Conservation (phyloP, 2,888 invertebrate genomes). For the Erebia aethiops region DNA sequence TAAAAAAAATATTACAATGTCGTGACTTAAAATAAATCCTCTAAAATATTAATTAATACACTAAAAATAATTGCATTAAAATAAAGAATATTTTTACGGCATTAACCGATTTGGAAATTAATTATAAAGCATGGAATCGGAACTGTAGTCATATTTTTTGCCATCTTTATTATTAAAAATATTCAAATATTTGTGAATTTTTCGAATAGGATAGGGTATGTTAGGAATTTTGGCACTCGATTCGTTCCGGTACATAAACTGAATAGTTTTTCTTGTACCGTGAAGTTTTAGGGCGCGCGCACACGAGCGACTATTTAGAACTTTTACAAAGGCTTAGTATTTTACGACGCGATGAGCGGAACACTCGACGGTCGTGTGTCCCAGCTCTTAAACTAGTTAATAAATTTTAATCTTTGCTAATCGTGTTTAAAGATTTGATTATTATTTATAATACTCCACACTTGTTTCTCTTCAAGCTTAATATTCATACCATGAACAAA, state of each 20-base stretch:
- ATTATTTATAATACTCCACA: no score
- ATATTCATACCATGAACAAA: no score
- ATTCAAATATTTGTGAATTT: not conserved
- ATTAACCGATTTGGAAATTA: not conserved
- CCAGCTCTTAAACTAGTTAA: no score
- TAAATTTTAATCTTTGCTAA: no score
- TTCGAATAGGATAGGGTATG: not conserved
- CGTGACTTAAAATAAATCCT: not conserved
- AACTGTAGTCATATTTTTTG: not conserved
- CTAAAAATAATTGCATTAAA: constrained; percentile 3
- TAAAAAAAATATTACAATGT: no score
- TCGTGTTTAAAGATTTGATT: no score
- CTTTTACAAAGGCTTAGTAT: no score
- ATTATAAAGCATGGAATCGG: not conserved
- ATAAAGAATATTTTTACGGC: not conserved
- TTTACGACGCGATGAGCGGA: no score
- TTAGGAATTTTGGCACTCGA: not conserved
- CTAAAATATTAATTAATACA: not conserved
- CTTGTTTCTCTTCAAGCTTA: no score
- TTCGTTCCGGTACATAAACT: not conserved
- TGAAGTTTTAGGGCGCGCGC: not conserved
- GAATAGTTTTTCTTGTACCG: not conserved
- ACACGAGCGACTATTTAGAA: not conserved
- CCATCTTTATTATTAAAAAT: not conserved
- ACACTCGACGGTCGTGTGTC: no score